Conservation (phyloP, 2,888 invertebrate species). For the Boloria selene region DNA sequence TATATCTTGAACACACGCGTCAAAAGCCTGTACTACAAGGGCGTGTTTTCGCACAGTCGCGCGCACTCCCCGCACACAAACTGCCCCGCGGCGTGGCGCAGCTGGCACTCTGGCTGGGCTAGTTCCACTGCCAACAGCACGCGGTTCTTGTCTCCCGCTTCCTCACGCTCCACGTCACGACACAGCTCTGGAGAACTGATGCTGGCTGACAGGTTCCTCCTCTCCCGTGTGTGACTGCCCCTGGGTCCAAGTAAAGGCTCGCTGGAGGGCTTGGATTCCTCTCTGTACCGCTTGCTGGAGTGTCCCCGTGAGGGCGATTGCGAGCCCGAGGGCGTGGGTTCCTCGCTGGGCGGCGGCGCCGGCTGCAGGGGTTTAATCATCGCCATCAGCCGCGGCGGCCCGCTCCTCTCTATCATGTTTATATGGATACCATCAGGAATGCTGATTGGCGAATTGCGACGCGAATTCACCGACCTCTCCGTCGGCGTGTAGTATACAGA, state of each 20-base stretch:
- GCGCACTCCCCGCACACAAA: slow-evolving; percentile 58
- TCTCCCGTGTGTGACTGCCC: slow-evolving; percentile 40
- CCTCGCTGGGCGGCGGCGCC: slow-evolving; percentile 45
- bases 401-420: slow-evolving; percentile 80
- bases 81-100: slow-evolving; percentile 52
- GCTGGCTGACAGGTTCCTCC: slow-evolving; percentile 56
- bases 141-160: slow-evolving; percentile 50
- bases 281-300: slow-evolving; percentile 42
- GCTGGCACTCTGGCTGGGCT: slow-evolving; percentile 50
- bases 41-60: slow-evolving; percentile 55
- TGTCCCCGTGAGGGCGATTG: slow-evolving; percentile 35
- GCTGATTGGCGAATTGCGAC: slow-evolving; percentile 68
- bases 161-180: slow-evolving; percentile 42
- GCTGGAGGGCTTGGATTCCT: slow-evolving; percentile 63
- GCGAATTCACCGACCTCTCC: slow-evolving; percentile 83
- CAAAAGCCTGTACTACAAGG: slow-evolving; percentile 76
- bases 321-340: slow-evolving; percentile 49
- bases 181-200: slow-evolving; percentile 76
- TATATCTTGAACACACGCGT: slow-evolving; percentile 79
- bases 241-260: slow-evolving; percentile 71
- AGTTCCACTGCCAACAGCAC: slow-evolving; percentile 74
- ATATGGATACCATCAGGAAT: slow-evolving; percentile 83
- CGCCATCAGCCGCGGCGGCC: slow-evolving; percentile 62
- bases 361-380: slow-evolving; percentile 61
- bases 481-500: slow-evolving; percentile 93